Evolutionary conservation across 1,140 invertebrate genomes (phyloP), one percentile per base, ranked within the genome.

Genomic region (Drosophila tropicalis): DNA sequence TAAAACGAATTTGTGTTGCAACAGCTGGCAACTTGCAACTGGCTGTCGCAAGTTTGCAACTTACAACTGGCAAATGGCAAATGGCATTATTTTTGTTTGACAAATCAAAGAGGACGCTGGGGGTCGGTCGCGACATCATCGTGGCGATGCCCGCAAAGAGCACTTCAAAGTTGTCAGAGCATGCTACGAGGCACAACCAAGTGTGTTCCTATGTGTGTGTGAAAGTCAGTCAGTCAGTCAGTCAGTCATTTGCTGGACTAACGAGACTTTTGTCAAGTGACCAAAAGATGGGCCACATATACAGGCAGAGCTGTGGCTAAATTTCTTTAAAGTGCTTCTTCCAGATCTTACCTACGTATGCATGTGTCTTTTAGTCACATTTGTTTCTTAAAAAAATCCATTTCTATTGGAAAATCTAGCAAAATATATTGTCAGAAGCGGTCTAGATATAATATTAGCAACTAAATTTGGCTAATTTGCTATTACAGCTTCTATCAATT

Each of bases 21-120:
- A 72, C 22, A 68, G 62, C 40, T 72, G 68, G 22, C 9, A 60
- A 60, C 34, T 36, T 57, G 34, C 4, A 32, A 62, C 10, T 5
- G 47, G 6, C 15, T 51, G 25, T 10, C 40, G 5, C 25, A 41
- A 34, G 44, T 55, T 39, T 39, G 36, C 12, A 39, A 39, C 36
- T 34, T 62, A 68, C n/a, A 62, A 72, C 70, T 78, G 65, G 75
- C 75, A 77, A 60, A 71, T 83, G 81, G 72, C 76, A 83, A 83
- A 84, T 84, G 81, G 69, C 76, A 76, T 84, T 83, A 76, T 84
- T 84, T 83, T 84, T 84, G 81, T 84, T 84, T 84, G 81, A 70
- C 81, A 84, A 80, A 76, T 80, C 81, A 84, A 80, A 84, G 67
- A 72, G 72, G 56, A 13, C 34, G 44, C 17, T 51, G 17, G 44